Evolutionary conservation across 2,888 invertebrate species (phyloP).

Genomic region (Sesia apiformis): DNA sequence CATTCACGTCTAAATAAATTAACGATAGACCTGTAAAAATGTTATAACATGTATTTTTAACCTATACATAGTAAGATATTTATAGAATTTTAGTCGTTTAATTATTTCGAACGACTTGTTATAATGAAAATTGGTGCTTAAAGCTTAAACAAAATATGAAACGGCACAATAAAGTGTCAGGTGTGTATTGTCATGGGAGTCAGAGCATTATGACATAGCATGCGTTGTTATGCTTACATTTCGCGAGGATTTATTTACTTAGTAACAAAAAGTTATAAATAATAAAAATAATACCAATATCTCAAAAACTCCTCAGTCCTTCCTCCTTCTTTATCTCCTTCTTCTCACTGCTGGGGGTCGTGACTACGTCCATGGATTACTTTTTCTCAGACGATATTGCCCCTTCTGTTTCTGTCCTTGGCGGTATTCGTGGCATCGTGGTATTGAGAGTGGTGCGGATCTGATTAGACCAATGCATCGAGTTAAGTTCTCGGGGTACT

Average conservation of each 20-base stretch:
- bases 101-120: conserved; percentile 75
- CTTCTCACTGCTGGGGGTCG: no score
- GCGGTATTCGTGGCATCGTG: no score
- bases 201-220: conserved; percentile 70
- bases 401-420: no score
- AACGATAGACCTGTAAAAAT: conserved; percentile 73
- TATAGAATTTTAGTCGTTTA: conserved; percentile 75
- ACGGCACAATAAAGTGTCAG: conserved; percentile 43
- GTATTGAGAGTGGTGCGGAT: no score
- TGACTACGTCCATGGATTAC: no score
- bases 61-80: conserved; percentile 74
- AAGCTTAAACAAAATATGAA: conserved; percentile 67
- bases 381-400: no score
- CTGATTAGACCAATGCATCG: no score
- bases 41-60: conserved; percentile 74
- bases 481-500: no score
- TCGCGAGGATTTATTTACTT: conserved; percentile 33
- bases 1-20: conserved; percentile 24
- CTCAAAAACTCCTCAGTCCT: no score
- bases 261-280: no score
- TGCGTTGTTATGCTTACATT: conserved; percentile 67
- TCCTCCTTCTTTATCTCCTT: no score
- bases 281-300: no score
- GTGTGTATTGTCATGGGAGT: conserved; percentile 66
- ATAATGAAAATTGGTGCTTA: conserved; percentile 75